Conservation (phyloP, 1,140 invertebrate species). For the Dendrolimus punctatus region DNA sequence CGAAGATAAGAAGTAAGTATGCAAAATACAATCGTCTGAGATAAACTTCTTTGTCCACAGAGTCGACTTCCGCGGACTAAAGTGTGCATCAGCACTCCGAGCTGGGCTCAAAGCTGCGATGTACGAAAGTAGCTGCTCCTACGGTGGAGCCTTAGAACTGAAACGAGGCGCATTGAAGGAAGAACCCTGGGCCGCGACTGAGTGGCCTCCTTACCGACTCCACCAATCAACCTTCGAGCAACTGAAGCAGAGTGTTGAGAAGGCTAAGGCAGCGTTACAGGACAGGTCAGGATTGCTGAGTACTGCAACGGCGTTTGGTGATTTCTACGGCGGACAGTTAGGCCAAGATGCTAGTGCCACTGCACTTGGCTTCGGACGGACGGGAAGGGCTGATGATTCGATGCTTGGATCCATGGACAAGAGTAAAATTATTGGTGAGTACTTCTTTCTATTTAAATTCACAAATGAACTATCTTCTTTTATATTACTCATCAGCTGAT, state of each 20-base stretch:
- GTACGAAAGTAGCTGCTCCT: conserved; percentile 93
- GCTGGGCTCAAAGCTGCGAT: conserved; percentile 70
- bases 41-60: conserved; percentile 20
- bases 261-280: conserved; percentile 87
- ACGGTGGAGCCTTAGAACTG: conserved; percentile 87
- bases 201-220: conserved; percentile 82
- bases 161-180: conserved; percentile 80
- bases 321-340: conserved; percentile 71
- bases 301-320: conserved; percentile 73
- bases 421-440: conserved; percentile 57
- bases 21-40: background rate
- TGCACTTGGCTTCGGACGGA: conserved; percentile 45
- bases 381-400: conserved; percentile 48
- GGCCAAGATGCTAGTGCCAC: conserved; percentile 44
- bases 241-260: conserved; percentile 89
- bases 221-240: conserved; percentile 89
- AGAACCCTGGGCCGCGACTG: conserved; percentile 75
- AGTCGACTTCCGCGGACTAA: conserved; percentile 55
- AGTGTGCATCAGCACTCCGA: conserved; percentile 53
- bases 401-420: conserved; percentile 61
- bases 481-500: no score
- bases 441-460: background rate
- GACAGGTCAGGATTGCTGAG: conserved; percentile 69
- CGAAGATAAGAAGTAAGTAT: background rate
- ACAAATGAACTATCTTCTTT: no score